Evolutionary conservation across 2,113 vertebrate genomes (phyloP), one percentile per base, ranked within the genome.

Genomic region (Oreochromis aureus): DNA sequence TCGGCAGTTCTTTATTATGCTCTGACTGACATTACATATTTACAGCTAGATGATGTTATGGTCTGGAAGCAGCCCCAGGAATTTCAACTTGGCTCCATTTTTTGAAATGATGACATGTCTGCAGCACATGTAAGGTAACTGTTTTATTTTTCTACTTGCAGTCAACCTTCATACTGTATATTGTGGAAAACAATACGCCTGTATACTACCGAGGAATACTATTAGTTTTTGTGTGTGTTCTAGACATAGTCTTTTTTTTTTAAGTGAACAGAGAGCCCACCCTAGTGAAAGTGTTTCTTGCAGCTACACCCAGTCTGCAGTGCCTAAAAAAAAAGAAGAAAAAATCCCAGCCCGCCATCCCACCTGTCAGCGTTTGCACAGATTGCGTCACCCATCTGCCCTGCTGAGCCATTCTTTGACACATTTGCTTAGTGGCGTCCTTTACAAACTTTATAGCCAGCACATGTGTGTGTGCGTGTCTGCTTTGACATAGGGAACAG

Each of bases 311-410:
- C 80, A 83, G 51, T 73, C 22, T 55, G 32, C 53, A 16, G 2
- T 69, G 66, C 34, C 19, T 89, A 76, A 48, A 51, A 88, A 18
- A 46, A 11, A 46, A 18, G n/a, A 15, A 71, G 36, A 44, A 73
- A 22, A 54, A 87, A 66, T 27, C 54, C 54, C 4, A 53, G 24
- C 81, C 78, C 85, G 41, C 54, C 61, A 32, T 81, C 71, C 84
- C 95, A 96, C 94, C 95, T 96, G 95, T 95, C 92, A 86, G 88
- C 79, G 27, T 93, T 89, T 79, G 88, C 80, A 83, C 89, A 88
- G 41, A 88, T 89, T 93, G 92, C 91, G 19, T 94, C 93, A 92
- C 86, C 83, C 86, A 82, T 89, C 51, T 87, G 88, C 86, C 92
- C 91, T 16, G 89, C 88, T 85, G 83, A 88, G 89, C 81, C 55